These are phyloP conservation scores for Syncerus caffer DNA, from an alignment of 2,797 vertebrate genomes.

Conservation along the genomic window DNA sequence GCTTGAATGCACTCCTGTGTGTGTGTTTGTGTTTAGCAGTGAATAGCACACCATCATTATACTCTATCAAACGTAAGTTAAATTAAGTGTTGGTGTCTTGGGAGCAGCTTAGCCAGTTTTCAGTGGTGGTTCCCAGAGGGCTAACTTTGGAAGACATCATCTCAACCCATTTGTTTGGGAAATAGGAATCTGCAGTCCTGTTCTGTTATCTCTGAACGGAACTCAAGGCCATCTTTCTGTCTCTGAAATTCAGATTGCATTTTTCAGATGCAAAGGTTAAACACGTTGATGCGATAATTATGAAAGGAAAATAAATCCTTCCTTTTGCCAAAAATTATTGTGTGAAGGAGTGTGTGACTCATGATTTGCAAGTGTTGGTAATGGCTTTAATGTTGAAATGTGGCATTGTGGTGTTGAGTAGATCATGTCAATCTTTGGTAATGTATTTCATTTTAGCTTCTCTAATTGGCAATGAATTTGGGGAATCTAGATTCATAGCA, in stretches of 20 bases:
- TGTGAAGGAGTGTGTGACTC: constrained; percentile 80
- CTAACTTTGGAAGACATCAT: neutral
- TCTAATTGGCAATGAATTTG: constrained; percentile 75
- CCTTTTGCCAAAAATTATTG: constrained; percentile 75
- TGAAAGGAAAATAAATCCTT: constrained; percentile 76
- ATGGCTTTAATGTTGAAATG: constrained; percentile 78
- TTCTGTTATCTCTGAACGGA: neutral
- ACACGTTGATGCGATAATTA: constrained; percentile 74
- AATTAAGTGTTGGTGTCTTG: neutral
- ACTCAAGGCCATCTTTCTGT: constrained; percentile 32
- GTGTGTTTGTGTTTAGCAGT: neutral
- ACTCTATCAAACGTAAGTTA: neutral
- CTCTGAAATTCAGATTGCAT: constrained; percentile 60
- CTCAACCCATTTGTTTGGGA: neutral
- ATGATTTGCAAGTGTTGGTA: constrained; percentile 71
- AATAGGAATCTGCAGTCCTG: neutral
- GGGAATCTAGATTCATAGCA: constrained; percentile 77
- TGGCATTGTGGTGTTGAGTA: constrained; percentile 73
- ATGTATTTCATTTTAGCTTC: constrained; percentile 80
- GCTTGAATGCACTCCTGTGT: neutral
- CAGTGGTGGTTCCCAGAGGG: neutral
- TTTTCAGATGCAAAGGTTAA: constrained; percentile 78
- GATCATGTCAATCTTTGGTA: constrained; percentile 67
- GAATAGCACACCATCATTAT: neutral
- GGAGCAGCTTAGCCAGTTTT: neutral